A percentile compares a stretch with the other conserved stretches of the same genome.
Conservation (phyloP, 2,888 invertebrate genomes). For the Antitype chi region DNA sequence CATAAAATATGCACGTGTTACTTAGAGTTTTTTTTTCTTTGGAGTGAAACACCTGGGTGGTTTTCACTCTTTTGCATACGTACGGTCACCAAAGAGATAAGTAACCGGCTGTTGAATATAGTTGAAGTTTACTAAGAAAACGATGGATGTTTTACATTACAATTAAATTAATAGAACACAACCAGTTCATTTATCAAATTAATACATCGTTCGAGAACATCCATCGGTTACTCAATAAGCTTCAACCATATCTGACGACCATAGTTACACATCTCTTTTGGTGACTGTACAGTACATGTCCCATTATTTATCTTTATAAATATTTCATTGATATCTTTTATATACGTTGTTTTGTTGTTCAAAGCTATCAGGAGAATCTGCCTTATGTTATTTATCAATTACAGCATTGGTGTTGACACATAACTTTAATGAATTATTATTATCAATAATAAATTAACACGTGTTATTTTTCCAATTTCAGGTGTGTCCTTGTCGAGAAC, state of each 20-base stretch:
- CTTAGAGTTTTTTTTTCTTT: not conserved
- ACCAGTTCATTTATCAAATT: too few species aligned
- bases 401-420: not conserved
- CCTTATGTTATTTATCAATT: not conserved
- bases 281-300: not conserved
- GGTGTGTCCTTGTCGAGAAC: slow-evolving; percentile 48
- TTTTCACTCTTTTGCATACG: not conserved
- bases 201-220: too few species aligned
- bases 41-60: not conserved
- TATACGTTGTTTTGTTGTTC: not conserved
- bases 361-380: not conserved
- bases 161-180: too few species aligned
- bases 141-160: too few species aligned
- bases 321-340: not conserved
- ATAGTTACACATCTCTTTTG: too few species aligned
- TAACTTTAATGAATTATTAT: not conserved
- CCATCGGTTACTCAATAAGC: too few species aligned
- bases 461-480: slow-evolving; percentile 45
- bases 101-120: too few species aligned
- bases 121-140: too few species aligned
- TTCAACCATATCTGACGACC: too few species aligned
- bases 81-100: not conserved
- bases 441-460: slow-evolving; percentile 9
- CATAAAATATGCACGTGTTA: too few species aligned
- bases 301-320: not conserved